These are phyloP conservation scores for Aramus guarauna DNA, from an alignment of 2,113 vertebrate species.

Conservation along the genomic window DNA sequence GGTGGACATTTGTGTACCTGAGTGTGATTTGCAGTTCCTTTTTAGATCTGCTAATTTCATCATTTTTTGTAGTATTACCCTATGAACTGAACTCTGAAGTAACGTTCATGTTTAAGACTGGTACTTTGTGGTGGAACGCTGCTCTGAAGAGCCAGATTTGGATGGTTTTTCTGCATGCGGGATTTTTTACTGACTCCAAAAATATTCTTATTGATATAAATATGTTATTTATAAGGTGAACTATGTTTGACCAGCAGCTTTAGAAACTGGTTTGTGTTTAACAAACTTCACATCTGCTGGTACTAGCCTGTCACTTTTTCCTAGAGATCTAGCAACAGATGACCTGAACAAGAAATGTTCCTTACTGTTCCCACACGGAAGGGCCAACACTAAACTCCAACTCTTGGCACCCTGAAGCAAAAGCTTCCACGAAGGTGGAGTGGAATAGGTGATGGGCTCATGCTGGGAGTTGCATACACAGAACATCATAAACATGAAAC, in stretches of 20 bases:
- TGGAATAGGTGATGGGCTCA: background rate
- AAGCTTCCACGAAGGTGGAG: background rate
- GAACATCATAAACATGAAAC: background rate
- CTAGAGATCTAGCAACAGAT: background rate
- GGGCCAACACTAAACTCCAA: background rate
- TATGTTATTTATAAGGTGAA: background rate
- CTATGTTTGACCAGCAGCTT: background rate
- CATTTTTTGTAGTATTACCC: background rate
- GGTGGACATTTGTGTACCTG: background rate
- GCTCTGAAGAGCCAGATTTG: background rate
- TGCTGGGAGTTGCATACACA: background rate
- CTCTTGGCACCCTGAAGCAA: background rate
- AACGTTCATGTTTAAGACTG: background rate
- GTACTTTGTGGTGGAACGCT: background rate
- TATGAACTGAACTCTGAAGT: background rate
- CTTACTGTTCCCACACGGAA: background rate
- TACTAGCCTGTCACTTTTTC: background rate
- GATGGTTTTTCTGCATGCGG: rapidly evolving
- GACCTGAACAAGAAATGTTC: background rate
- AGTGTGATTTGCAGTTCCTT: background rate
- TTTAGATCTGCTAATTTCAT: background rate
- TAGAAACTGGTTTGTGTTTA: background rate
- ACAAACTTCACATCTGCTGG: background rate
- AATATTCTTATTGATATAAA: background rate
- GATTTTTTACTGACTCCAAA: background rate